These are phyloP conservation scores for Cantharis lateralis DNA, from an alignment of 2,888 invertebrate species.

Conservation along the genomic window DNA sequence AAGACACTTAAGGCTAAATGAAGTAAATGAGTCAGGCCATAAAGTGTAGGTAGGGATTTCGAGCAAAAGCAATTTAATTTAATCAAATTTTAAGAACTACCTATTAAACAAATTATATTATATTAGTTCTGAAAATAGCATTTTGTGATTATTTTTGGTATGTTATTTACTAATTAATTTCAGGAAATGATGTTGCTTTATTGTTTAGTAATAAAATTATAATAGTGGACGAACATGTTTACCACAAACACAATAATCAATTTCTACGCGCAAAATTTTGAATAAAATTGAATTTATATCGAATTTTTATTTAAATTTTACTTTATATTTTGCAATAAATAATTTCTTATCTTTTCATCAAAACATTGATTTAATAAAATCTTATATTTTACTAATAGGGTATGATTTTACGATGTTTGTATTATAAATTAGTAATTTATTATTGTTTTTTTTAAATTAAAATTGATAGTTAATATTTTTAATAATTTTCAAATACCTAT, in stretches of 20 bases:
- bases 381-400: background rate
- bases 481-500: background rate
- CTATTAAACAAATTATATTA: background rate
- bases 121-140: background rate
- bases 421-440: background rate
- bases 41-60: background rate
- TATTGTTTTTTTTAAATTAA: background rate
- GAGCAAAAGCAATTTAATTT: background rate
- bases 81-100: background rate
- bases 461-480: background rate
- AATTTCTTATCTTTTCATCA: slow-evolving; percentile 3
- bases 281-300: background rate
- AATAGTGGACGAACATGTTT: background rate
- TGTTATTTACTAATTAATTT: background rate
- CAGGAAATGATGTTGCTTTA: background rate
- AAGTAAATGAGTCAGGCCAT: background rate
- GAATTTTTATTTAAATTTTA: background rate
- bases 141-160: background rate
- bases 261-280: background rate
- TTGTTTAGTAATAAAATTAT: background rate
- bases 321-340: background rate
- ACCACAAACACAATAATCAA: background rate
- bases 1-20: background rate
- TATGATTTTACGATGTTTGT: background rate
- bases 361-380: background rate